Percentiles rank a stretch among this genome's conserved stretches.
Conservation (phyloP, 2,113 vertebrate species). For the Pimephales promelas region DNA sequence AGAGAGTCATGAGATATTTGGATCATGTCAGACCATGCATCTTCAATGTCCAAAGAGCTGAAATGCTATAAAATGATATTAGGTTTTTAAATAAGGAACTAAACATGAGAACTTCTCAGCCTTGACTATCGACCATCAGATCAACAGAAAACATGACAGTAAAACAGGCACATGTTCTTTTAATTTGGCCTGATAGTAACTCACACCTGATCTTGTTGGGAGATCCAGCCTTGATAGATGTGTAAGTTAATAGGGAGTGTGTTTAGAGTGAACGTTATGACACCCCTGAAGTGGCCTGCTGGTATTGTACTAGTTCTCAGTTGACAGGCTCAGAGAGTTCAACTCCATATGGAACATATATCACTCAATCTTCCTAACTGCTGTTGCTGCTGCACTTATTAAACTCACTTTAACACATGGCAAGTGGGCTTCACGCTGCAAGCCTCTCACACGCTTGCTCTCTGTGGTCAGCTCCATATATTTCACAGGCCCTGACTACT, state of each 20-base stretch:
- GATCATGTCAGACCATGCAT: too few species aligned
- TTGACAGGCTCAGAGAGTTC: slow-evolving; percentile 38
- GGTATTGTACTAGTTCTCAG: slow-evolving; percentile 11
- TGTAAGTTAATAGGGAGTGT: slow-evolving; percentile 21
- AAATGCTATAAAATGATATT: too few species aligned
- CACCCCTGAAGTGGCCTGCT: slow-evolving; percentile 33
- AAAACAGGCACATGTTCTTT: background rate
- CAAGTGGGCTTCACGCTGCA: slow-evolving; percentile 23
- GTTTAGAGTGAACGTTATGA: slow-evolving; percentile 35
- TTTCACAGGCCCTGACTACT: slow-evolving; percentile 8
- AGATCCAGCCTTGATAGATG: slow-evolving; percentile 15
- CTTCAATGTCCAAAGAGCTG: too few species aligned
- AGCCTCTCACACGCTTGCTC: background rate
- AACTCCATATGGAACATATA: slow-evolving; percentile 46
- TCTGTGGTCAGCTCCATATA: slow-evolving; percentile 3
- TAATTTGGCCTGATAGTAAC: background rate
- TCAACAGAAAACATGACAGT: background rate
- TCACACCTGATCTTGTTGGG: slow-evolving; percentile 7
- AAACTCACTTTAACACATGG: slow-evolving; percentile 42
- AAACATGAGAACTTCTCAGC: background rate
- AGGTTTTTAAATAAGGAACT: background rate
- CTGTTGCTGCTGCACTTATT: slow-evolving; percentile 37
- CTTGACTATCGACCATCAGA: background rate
- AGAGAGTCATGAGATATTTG: background rate
- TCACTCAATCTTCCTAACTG: slow-evolving; percentile 47